phyloP scores from a whole-genome alignment of 1,140 invertebrate species.

The Brachionus calyciflorus region DNA sequence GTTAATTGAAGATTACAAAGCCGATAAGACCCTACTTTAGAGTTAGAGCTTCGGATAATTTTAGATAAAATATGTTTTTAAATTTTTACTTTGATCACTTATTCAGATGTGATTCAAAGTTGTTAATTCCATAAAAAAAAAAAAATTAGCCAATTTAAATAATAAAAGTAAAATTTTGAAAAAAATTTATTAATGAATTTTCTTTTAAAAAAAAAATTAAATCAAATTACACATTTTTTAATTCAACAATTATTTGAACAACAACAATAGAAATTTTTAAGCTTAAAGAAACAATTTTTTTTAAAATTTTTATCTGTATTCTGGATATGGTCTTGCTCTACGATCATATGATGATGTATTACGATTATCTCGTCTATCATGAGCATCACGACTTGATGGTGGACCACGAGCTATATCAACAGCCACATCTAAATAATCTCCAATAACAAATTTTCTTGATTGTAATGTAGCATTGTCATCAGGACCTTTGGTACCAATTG shows the following conservation, averaged over 20 bases:
- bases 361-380: background rate
- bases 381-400: background rate
- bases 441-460: slow-evolving; percentile 64
- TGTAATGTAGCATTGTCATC: slow-evolving; percentile 62
- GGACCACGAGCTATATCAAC: slow-evolving; percentile 62
- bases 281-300: background rate
- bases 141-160: too few species aligned
- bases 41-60: too few species aligned
- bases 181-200: too few species aligned
- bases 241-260: background rate
- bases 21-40: too few species aligned
- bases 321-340: background rate
- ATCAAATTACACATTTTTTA: too few species aligned
- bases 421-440: slow-evolving; percentile 95
- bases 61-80: too few species aligned
- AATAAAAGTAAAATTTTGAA: too few species aligned
- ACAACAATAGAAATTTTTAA: background rate
- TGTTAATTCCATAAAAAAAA: too few species aligned
- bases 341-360: background rate
- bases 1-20: too few species aligned
- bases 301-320: background rate
- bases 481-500: slow-evolving; percentile 81
- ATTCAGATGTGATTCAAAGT: too few species aligned
- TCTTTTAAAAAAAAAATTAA: too few species aligned
- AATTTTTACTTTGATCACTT: too few species aligned